Evolutionary conservation across 2,888 invertebrate genomes (phyloP), one percentile per base, ranked within the genome.

Genomic region (Limenitis arthemis): DNA sequence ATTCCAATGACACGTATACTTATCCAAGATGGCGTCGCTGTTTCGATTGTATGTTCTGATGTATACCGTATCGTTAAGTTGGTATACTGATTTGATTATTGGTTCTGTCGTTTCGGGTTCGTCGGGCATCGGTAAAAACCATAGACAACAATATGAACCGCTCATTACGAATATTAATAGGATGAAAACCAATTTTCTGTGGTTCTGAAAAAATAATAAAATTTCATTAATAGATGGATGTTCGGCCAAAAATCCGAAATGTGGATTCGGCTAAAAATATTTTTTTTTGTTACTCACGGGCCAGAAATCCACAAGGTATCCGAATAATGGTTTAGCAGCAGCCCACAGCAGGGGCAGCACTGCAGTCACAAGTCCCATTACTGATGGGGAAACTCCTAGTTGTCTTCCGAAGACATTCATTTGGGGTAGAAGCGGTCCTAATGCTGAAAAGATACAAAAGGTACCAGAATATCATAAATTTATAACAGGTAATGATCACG

Each of bases 391-490:
- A 29, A 94, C 88, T 7, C 94, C 94, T 60, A 94, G 77, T 74
- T 94, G 92, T 61, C 91, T 90, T 0, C 93, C 94, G 73, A 90
- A 92, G 8, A 95, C 94, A 53, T 91, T 88, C 41, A 94, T 75
- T 69, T 93, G 94, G 0, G 94, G 94, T 34, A 95, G 79, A 44
- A 95, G 89, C 0, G 94, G 94, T 0, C 94, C 94, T 79, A 94
- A 88, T 0, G 94, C 94, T 94, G 77, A 47, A 60, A 54, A 44
- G 31, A 47, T 20, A 20, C 20, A 20, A 20, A 1, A 20, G 20
- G 20, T 20, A 20, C 20, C 20, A n/a, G n/a, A n/a, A n/a, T n/a
- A n/a, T n/a, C n/a, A n/a, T n/a, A n/a, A n/a, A n/a, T n/a, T n/a
- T n/a, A n/a, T n/a, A n/a, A n/a, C n/a, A n/a, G n/a, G n/a, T n/a